Evolutionary conservation across 1,140 invertebrate genomes (phyloP), one percentile per base, ranked within the genome.

Genomic region (Drosophila watanabei): DNA sequence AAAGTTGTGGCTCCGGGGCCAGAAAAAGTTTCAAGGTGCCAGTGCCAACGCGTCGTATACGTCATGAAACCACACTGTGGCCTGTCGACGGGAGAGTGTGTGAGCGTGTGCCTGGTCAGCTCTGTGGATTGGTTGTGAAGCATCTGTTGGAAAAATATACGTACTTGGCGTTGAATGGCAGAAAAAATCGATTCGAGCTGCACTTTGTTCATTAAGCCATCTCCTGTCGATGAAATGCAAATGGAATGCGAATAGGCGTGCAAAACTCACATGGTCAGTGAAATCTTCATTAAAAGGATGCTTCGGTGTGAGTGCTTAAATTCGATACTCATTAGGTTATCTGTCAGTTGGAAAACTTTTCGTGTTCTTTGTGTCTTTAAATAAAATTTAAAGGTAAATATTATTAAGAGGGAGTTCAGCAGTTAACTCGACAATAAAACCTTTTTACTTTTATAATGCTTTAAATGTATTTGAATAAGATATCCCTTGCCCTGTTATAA

Each of bases 11-110:
- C 49, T 61, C 8, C 60, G 54, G 52, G 41, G 71, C 54, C 69
- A 48, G 46, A 46, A 68, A 64, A 80, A 79, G 71, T 82, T 90
- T 79, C 75, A 89, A 89, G 85, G 86, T 89, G 75, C 63, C 65
- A 59, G 35, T 75, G 78, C 51, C 61, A 72, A 85, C 79, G 64
- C 24, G 66, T 75, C 85, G 85, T 90, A 89, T 89, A 77, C 86
- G 86, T 90, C 82, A 89, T 89, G 68, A 85, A 83, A 71, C 79
- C 65, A 35, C 65, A 54, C 32, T 64, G 45, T 48, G 65, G 41
- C 57, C 58, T 63, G 28, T n/a, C 35, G 20, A 57, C 54, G 35
- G 13, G 9, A 33, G 54, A 16, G 33, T 18, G 13, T 20, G 30
- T 20, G 24, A 24, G 13, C 18, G 45, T 41, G 45, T 33, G 37